These are phyloP conservation scores for Gambusia yucatana DNA, from an alignment of 2,797 vertebrate species.

Conservation along the genomic window DNA sequence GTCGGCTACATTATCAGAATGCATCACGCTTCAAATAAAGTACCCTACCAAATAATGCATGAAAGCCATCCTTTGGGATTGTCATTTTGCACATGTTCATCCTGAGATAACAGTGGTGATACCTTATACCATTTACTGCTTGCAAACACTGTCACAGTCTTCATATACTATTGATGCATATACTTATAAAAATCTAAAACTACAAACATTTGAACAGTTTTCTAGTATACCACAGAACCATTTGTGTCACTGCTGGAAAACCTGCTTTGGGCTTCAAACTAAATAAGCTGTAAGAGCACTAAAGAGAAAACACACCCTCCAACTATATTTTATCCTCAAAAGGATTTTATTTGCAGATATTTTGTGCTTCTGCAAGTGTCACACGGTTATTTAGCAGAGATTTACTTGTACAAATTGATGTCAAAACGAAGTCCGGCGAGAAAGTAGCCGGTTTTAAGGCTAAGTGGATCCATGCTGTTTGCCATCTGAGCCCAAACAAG, in stretches of 20 bases:
- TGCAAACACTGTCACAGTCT: not conserved
- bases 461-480: not conserved
- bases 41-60: not conserved
- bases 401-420: not conserved
- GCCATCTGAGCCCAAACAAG: constrained; percentile 26
- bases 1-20: not conserved
- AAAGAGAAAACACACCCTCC: not conserved
- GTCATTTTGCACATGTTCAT: not conserved
- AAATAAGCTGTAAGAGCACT: not conserved
- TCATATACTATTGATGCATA: not conserved
- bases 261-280: not conserved
- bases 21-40: not conserved
- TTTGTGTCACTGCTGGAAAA: not conserved
- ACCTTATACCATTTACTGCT: not conserved
- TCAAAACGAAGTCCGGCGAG: not conserved
- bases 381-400: not conserved
- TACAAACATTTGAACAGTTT: not conserved
- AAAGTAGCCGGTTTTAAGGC: constrained; percentile 12
- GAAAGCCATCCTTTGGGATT: not conserved
- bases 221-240: not conserved
- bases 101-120: not conserved
- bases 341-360: not conserved
- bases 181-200: not conserved
- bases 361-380: not conserved
- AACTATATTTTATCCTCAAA: not conserved